Conservation (phyloP, 2,797 vertebrate genomes). For the Ctenosaura bakeri region DNA sequence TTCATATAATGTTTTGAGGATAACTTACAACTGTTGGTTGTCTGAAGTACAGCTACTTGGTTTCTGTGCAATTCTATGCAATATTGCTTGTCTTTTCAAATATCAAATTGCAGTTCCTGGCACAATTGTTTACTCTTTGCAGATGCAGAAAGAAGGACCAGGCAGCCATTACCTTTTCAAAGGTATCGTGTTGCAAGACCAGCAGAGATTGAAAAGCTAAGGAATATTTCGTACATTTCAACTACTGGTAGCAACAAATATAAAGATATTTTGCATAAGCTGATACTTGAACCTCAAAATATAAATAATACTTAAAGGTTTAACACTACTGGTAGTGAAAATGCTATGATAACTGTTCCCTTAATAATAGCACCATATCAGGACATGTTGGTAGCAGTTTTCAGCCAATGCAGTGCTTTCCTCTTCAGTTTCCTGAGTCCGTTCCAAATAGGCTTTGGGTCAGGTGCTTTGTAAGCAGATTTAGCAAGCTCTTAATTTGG, state of each 20-base stretch:
- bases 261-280: neutral
- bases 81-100: neutral
- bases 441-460: slow-evolving; percentile 4
- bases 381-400: neutral
- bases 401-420: neutral
- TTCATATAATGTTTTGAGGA: neutral
- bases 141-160: neutral
- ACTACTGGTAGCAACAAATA: neutral
- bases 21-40: neutral
- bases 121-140: neutral
- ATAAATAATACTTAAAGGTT: neutral
- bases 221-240: neutral
- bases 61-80: neutral
- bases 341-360: neutral
- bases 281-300: neutral
- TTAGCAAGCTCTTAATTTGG: slow-evolving; percentile 16
- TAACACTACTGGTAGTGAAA: neutral
- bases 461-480: slow-evolving; percentile 16
- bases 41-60: neutral
- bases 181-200: neutral
- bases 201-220: neutral
- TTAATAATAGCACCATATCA: neutral
- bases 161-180: neutral
- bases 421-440: neutral
- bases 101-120: neutral